Evolutionary conservation across 2,888 invertebrate species (phyloP), one percentile per base, ranked within the genome.

Genomic region (Euclidia mi): DNA sequence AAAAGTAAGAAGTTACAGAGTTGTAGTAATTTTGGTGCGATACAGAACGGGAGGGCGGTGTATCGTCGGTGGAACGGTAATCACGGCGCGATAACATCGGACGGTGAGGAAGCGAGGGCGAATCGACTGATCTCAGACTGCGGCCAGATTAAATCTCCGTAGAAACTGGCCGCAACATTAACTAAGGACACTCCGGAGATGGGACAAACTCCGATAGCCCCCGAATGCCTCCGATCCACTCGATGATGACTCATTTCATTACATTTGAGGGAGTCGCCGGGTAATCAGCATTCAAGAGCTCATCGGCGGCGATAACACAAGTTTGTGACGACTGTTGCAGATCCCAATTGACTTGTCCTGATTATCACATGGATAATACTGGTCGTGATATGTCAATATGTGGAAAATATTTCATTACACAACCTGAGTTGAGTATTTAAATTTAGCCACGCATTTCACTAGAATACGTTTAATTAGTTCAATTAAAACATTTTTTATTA

Each of bases 161-260:
- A 79, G 83, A 81, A 84, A 87, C 87, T 87, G 88, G 77, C 89
- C 88, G 87, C 89, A 88, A 89, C 90, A 90, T 90, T 90, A 90
- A 89, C 90, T 90, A 90, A 90, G 89, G 90, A 88, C 82, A 81
- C 79, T 80, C 78, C 74, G 77, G 84, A 87, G 88, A 87, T 88
- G 82, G 78, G 81, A 66, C 67, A 65, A 71, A 71, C 65, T 66
- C 67, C 72, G 87, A 85, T 89, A 88, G 82, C 82, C 74, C 49
- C 66, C 72, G 87, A 84, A 89, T 87, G 81, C 81, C 76, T 41
- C 60, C 44, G 69, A 82, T 79, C 65, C 65, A 78, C 74, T 78
- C 73, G 56, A 66, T 59, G 66, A 62, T 42, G 64, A 69, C 77
- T 84, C 80, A 76, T 85, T 87, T 78, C 74, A 87, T 79, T 88